These are phyloP conservation scores for Saguinus imperator DNA, from an alignment of 2,113 vertebrate species.

Conservation along the genomic window DNA sequence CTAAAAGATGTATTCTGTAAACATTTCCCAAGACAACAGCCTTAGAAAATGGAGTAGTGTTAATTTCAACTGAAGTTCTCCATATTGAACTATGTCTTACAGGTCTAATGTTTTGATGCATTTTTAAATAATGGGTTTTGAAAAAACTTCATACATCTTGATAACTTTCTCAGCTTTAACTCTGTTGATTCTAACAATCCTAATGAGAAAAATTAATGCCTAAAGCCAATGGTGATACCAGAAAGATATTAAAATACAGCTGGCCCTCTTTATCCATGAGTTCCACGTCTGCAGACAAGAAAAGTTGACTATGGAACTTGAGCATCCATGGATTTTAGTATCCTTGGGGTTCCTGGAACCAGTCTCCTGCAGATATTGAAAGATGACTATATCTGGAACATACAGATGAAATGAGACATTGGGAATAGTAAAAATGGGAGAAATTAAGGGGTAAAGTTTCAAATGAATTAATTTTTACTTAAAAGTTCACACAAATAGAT, in stretches of 20 bases:
- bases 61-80: background rate
- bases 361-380: background rate
- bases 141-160: constrained; percentile 1
- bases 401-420: background rate
- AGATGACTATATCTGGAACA: background rate
- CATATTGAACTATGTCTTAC: background rate
- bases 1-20: background rate
- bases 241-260: background rate
- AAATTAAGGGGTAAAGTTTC: background rate
- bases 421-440: background rate
- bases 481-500: background rate
- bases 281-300: background rate
- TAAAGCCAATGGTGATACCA: background rate
- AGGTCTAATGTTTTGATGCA: background rate
- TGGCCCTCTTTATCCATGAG: background rate
- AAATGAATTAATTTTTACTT: background rate
- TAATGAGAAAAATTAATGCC: background rate
- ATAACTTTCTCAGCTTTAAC: constrained; percentile 15
- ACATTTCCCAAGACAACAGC: background rate
- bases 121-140: background rate
- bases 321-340: background rate
- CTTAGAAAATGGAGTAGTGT: constrained; percentile 21
- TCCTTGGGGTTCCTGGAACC: background rate
- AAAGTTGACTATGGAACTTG: background rate
- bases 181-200: background rate